Evolutionary conservation across 2,888 invertebrate genomes (phyloP).

Genomic region (Heteromurus nitidus): DNA sequence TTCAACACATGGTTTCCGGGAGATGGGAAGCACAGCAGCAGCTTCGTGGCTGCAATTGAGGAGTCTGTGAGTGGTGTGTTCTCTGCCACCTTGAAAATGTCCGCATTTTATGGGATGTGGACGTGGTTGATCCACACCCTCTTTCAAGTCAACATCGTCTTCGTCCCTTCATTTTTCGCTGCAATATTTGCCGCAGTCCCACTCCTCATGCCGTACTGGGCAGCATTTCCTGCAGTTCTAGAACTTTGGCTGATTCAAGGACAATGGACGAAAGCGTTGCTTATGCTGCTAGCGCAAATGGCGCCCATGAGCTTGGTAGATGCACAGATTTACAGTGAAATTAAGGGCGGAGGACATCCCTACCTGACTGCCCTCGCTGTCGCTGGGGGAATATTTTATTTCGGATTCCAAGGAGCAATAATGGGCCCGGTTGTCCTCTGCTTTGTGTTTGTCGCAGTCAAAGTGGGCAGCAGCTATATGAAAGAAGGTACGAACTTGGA

Average conservation of each 20-base stretch:
- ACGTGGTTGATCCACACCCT: conserved; percentile 98
- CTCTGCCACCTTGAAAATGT: conserved; percentile 96
- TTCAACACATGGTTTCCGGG: conserved; percentile 77
- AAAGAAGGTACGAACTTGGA: conserved; percentile 76
- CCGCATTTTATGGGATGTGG: conserved; percentile 97
- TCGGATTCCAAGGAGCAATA: conserved; percentile 97
- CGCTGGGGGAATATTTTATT: conserved; percentile 97
- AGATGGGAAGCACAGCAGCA: conserved; percentile 73
- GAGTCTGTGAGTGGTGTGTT: conserved; percentile 92
- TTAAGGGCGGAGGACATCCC: conserved; percentile 82
- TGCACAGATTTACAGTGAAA: conserved; percentile 96
- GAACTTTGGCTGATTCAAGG: conserved; percentile 96
- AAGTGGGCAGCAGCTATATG: conserved; percentile 84
- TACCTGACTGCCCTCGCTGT: conserved; percentile 84
- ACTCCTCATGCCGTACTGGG: conserved; percentile 96
- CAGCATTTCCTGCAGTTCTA: conserved; percentile 93
- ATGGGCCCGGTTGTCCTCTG: conserved; percentile 96
- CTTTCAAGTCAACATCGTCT: conserved; percentile 94
- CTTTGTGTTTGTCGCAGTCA: conserved; percentile 93
- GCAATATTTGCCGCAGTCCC: conserved; percentile 96
- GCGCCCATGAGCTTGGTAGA: conserved; percentile 94
- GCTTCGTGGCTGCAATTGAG: conserved; percentile 88
- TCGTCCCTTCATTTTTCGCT: conserved; percentile 94
- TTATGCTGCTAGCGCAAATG: conserved; percentile 89
- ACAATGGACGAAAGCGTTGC: conserved; percentile 86